Evolutionary conservation across 1,140 invertebrate genomes (phyloP).

Genomic region (Zeugodacus cucurbitae): DNA sequence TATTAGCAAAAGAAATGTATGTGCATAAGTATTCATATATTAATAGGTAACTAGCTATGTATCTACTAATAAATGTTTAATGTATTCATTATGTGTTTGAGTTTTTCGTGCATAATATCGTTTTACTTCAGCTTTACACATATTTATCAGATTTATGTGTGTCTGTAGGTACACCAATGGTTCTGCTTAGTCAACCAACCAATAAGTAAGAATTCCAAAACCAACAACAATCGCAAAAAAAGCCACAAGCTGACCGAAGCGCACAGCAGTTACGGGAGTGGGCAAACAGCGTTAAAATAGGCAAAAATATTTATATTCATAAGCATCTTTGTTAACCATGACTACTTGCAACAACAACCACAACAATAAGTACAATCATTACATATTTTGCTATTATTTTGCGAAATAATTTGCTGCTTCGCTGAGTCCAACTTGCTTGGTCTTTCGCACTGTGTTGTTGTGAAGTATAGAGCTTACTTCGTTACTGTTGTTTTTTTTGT

Average conservation of each 20-base stretch:
- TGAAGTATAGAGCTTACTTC: too few relatives aligned
- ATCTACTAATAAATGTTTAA: neutral
- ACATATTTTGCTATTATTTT: neutral
- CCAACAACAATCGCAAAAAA: neutral
- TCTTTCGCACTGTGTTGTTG: neutral
- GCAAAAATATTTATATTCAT: neutral
- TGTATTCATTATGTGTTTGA: neutral
- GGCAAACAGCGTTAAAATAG: neutral
- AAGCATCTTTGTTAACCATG: neutral
- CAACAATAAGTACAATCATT: neutral
- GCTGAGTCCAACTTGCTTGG: neutral
- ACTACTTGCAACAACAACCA: neutral
- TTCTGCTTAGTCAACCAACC: neutral
- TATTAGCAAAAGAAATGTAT: neutral
- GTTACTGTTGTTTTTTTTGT: neutral
- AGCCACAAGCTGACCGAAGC: neutral
- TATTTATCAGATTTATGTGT: neutral
- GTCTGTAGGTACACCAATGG: neutral
- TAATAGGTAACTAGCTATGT: neutral
- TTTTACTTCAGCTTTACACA: too few relatives aligned
- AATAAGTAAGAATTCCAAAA: neutral
- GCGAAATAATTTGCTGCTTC: constrained; percentile 7
- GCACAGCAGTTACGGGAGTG: neutral
- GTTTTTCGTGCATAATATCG: neutral
- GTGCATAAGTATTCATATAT: neutral